Evolutionary conservation across 2,113 vertebrate species (phyloP), one percentile per base, ranked within the genome.

Genomic region (Tricholaema leucomelas): DNA sequence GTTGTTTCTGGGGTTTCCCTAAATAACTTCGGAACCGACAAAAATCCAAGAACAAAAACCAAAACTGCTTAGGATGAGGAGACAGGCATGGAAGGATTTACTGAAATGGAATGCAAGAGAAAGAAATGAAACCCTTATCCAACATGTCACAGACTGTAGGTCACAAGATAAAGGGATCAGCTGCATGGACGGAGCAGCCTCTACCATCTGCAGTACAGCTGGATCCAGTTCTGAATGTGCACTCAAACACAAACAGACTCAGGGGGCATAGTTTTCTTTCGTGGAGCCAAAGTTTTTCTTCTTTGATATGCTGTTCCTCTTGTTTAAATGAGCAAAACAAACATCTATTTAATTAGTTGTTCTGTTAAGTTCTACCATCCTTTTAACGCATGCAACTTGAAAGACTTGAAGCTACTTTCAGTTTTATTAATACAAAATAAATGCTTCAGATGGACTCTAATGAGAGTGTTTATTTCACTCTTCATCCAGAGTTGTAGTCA

Each of bases 1-100:
- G 79, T 60, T 88, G 72, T 71, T 87, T 67, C 79, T 85, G 48
- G 33, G 50, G 75, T 81, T 93, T 94, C 95, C 91, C 52, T 67
- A 95, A 96, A 96, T 94, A 96, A 95, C 95, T 95, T 88, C 71
- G 87, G 74, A 90, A 89, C 78, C 5, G 4, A 84, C 73, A 42
- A 3, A 65, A 35, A 20, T 50, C 48, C 48, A 50, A 50, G 48
- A 27, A 55, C 31, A 63, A 42, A 16, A 25, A 54, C 23, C 55
- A 40, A 58, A 71, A 44, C 13, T 42, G 35, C 71, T 76, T 52
- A 50, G 56, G 46, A 77, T 73, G 42, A 91, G 82, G 42, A 77
- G 81, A 27, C 1, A 0, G 55, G 15, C 20, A 40, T 33, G 71
- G 85, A 70, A 94, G 89, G 69, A 87, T 80, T 93, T 85, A 85